A percentile compares a stretch with the other conserved stretches of the same genome.
These are phyloP conservation scores for Rhinogobio ventralis DNA, from an alignment of 2,797 vertebrate genomes.

Conservation along the genomic window DNA sequence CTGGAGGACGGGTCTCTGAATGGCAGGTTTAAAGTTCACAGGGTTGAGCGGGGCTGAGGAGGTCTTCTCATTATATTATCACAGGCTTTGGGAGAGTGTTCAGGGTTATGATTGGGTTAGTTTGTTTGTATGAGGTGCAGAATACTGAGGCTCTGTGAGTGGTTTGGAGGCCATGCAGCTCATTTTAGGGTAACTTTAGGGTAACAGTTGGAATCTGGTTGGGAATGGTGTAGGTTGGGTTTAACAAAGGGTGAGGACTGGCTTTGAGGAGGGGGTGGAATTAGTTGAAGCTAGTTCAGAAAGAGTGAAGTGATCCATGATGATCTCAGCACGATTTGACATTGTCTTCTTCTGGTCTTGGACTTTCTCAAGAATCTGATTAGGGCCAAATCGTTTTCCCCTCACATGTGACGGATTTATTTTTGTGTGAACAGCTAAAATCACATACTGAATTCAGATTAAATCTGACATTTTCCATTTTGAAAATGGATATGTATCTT, in stretches of 20 bases:
- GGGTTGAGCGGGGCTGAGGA: background rate
- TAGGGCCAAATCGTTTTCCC: background rate
- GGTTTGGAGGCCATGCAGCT: background rate
- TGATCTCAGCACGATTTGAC: slow-evolving; percentile 33
- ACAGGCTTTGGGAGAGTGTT: slow-evolving; percentile 11
- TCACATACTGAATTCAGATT: background rate
- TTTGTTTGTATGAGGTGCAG: slow-evolving; percentile 2
- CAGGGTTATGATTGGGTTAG: slow-evolving; percentile 24
- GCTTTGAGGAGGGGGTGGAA: slow-evolving; percentile 9
- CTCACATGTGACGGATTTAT: slow-evolving; percentile 4
- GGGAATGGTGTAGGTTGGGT: background rate
- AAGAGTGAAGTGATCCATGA: slow-evolving; percentile 54
- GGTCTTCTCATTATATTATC: slow-evolving; percentile 52
- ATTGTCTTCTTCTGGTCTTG: slow-evolving; percentile 17
- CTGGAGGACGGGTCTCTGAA: background rate
- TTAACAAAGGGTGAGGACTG: slow-evolving; percentile 16
- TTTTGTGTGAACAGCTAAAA: background rate
- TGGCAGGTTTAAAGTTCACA: background rate
- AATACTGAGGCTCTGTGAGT: slow-evolving; percentile 6
- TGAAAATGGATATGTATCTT: background rate
- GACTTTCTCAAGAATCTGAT: background rate
- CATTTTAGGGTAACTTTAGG: slow-evolving; percentile 5
- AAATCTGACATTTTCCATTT: background rate
- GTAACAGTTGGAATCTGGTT: slow-evolving; percentile 23
- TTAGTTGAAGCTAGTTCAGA: background rate